Evolutionary conservation across 2,888 invertebrate species (phyloP), one percentile per base, ranked within the genome.

Genomic region (Agonopterix arenella): DNA sequence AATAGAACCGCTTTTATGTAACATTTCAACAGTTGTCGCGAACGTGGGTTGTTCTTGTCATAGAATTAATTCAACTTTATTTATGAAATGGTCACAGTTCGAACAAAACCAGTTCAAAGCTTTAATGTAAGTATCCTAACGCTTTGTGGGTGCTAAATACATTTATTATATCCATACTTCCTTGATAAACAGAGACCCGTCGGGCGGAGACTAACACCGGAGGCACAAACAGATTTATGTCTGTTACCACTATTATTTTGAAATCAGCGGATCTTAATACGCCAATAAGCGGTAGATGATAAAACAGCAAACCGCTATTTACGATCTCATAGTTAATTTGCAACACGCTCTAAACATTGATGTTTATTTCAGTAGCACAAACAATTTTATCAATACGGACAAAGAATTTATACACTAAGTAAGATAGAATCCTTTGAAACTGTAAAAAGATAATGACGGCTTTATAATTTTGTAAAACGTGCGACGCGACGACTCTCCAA

Each of bases 251-350:
- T 74, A 70, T 72, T 73, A 74, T 75, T 76, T 70, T 67, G 68
- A 75, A 74, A 76, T 76, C 74, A 66, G 64, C 68, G 55, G 62
- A 74, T 76, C 71, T 73, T 69, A 68, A 70, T 70, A 68, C 60
- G 61, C 59, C 64, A 63, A 62, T 67, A 70, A 68, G 58, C 53
- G 58, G 52, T 46, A 49, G 52, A 48, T 51, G 59, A 66, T 66
- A 62, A 62, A 51, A 45, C 38, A 41, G 40, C 45, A 40, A 40
- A 40, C 48, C 49, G 50, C 51, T 56, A 53, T 52, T 54, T 52
- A 56, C 43, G 48, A 45, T 43, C 13, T 8, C 11, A 28, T 47
- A 40, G 40, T 47, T 38, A 40, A 51, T 47, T 47, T 51, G 36
- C 41, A 44, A 37, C 36, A 40, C 13, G 11, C n/a, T 40, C 11